phyloP scores from a whole-genome alignment of 2,888 invertebrate species.

The Alcis repandata region DNA sequence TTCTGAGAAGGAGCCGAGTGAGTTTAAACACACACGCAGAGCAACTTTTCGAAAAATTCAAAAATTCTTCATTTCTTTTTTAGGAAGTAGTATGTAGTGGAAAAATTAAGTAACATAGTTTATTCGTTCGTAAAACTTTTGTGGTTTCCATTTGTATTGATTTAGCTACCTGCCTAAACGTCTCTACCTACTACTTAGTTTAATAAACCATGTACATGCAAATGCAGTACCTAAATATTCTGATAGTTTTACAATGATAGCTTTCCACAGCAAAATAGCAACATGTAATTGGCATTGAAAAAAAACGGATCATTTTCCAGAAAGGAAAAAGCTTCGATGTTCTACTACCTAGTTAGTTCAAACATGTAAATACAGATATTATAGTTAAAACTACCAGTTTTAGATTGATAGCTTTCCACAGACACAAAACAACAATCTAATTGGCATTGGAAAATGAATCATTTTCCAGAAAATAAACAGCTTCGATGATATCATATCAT shows the following conservation, averaged over 20 bases:
- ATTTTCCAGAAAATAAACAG: conserved; percentile 17
- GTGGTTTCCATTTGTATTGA: no score
- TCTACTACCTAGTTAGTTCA: no score
- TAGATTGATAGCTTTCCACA: background rate
- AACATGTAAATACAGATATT: background rate
- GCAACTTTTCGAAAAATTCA: conserved; percentile 47
- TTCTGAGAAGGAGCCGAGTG: conserved; percentile 73
- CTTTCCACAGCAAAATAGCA: conserved; percentile 1
- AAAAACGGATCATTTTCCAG: conserved; percentile 26
- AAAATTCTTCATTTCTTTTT: conserved; percentile 15
- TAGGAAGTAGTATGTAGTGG: no score
- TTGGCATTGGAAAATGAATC: conserved; percentile 27
- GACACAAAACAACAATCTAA: conserved; percentile 7
- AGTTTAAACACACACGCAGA: conserved; percentile 55
- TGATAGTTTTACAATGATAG: background rate
- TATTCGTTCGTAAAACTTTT: no score
- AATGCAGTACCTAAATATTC: no score
- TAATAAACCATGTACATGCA: no score
- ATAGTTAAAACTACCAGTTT: background rate
- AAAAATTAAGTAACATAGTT: no score
- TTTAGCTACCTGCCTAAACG: background rate
- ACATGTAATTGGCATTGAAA: conserved; percentile 20
- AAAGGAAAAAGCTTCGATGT: conserved; percentile 15
- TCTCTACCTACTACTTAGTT: background rate
- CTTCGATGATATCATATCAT: conserved; percentile 26